A percentile compares a stretch with the other conserved stretches of the same genome.
phyloP scores from a whole-genome alignment of 2,113 vertebrate genomes.

The Gymnobelideus leadbeateri region DNA sequence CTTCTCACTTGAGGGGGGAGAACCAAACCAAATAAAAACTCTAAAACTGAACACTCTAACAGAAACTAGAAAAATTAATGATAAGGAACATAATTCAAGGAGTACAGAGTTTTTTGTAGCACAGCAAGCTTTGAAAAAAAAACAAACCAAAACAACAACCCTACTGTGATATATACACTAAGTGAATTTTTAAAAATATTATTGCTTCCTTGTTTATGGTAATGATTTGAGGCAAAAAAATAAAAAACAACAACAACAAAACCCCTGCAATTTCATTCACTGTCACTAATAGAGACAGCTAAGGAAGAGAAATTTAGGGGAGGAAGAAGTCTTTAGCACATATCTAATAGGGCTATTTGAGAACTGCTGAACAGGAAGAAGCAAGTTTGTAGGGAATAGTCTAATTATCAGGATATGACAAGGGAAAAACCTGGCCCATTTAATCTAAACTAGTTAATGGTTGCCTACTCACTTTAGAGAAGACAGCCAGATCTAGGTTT shows the following conservation, averaged over 20 bases:
- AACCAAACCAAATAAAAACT: constrained; percentile 52
- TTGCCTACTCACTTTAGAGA: constrained; percentile 28
- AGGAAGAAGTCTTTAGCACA: constrained; percentile 56
- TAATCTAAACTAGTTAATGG: constrained; percentile 46
- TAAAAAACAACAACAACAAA: constrained; percentile 11
- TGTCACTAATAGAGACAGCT: constrained; percentile 68
- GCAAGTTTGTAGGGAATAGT: constrained; percentile 19
- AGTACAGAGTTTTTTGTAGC: constrained; percentile 72
- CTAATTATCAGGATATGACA: constrained; percentile 52
- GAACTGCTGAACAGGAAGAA: constrained; percentile 64
- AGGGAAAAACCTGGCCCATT: constrained; percentile 21
- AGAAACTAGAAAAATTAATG: constrained; percentile 35
- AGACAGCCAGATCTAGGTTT: background rate
- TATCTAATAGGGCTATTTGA: constrained; percentile 63
- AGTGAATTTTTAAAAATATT: constrained; percentile 66
- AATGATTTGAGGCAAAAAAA: constrained; percentile 45
- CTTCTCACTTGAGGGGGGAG: constrained; percentile 57
- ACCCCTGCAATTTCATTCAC: constrained; percentile 63
- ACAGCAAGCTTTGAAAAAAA: constrained; percentile 70
- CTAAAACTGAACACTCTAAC: background rate
- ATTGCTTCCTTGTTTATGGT: constrained; percentile 67
- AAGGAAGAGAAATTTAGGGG: constrained; percentile 52
- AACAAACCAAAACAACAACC: too few relatives aligned
- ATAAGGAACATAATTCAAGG: constrained; percentile 65
- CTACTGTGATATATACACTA: constrained; percentile 73